These are phyloP conservation scores for Scleropages formosus DNA, from an alignment of 2,797 vertebrate species.

Conservation along the genomic window DNA sequence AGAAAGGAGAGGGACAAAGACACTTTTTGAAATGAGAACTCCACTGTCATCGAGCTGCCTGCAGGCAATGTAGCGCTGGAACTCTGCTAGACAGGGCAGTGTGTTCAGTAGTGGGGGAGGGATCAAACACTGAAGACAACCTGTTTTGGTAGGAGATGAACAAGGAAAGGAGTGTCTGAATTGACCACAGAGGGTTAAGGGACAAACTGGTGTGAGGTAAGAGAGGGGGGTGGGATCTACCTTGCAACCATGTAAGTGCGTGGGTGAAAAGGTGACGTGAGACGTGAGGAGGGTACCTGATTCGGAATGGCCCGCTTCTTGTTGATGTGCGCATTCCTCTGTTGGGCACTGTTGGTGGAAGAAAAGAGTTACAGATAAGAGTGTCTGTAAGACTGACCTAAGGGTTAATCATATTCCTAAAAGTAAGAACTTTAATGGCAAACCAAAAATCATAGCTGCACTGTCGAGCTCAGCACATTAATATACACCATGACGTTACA, in stretches of 20 bases:
- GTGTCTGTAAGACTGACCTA: background rate
- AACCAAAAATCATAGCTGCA: background rate
- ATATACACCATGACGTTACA: too few relatives aligned
- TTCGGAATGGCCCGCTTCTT: constrained; percentile 93
- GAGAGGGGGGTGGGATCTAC: background rate
- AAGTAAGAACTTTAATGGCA: background rate
- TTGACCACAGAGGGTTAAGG: background rate
- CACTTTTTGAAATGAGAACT: too few relatives aligned
- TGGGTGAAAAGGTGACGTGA: background rate
- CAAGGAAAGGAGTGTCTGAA: background rate
- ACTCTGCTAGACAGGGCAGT: too few relatives aligned
- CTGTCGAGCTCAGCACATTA: too few relatives aligned
- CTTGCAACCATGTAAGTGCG: too few relatives aligned
- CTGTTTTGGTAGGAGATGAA: background rate
- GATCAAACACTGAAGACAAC: background rate
- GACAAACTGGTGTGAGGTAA: background rate
- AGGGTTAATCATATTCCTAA: background rate
- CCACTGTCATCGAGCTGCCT: too few relatives aligned
- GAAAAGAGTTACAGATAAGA: constrained; percentile 23
- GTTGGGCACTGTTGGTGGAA: constrained; percentile 77
- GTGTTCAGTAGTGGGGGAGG: too few relatives aligned
- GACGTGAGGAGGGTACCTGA: constrained; percentile 73
- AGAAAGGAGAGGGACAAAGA: too few relatives aligned
- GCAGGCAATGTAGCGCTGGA: too few relatives aligned
- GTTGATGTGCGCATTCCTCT: constrained; percentile 84